Conservation (phyloP, 2,888 invertebrate species). For the Adineta ricciae region DNA sequence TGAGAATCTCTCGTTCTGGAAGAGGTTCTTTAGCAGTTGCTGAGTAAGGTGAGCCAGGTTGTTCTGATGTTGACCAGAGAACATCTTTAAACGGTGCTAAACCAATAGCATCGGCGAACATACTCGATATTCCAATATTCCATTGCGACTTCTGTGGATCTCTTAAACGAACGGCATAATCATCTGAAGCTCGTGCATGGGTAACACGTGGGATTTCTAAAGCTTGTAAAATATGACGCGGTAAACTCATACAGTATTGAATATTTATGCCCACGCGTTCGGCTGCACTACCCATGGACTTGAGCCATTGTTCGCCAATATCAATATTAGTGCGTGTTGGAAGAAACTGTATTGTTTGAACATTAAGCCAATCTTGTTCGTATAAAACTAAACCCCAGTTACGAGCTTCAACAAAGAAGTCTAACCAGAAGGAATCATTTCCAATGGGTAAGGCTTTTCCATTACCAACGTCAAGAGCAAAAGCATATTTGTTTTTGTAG, state of each 20-base stretch:
- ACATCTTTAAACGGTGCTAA: constrained; percentile 43
- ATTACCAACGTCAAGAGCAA: constrained; percentile 36
- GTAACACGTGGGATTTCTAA: constrained; percentile 40
- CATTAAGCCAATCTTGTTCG: constrained; percentile 44
- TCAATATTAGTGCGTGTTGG: constrained; percentile 37
- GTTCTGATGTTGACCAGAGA: constrained; percentile 41
- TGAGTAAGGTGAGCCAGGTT: constrained; percentile 40
- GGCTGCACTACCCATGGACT: constrained; percentile 42
- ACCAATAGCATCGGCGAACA: constrained; percentile 27
- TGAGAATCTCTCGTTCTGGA: neutral
- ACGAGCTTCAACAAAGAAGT: constrained; percentile 38
- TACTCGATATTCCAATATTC: constrained; percentile 31
- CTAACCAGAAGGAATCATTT: constrained; percentile 40
- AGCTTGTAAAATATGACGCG: constrained; percentile 40
- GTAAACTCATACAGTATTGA: constrained; percentile 44
- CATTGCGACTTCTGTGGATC: constrained; percentile 21
- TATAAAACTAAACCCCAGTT: constrained; percentile 40
- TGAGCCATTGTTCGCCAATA: constrained; percentile 40
- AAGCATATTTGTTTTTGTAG: constrained; percentile 42
- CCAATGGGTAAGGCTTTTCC: constrained; percentile 34
- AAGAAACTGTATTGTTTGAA: constrained; percentile 39
- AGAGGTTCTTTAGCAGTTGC: neutral
- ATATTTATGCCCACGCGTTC: constrained; percentile 38
- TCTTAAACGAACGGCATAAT: constrained; percentile 30
- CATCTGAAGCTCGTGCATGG: constrained; percentile 38